A percentile compares a stretch with the other conserved stretches of the same genome.
These are phyloP conservation scores for Macropis europaea DNA, from an alignment of 2,888 invertebrate species.

Conservation along the genomic window DNA sequence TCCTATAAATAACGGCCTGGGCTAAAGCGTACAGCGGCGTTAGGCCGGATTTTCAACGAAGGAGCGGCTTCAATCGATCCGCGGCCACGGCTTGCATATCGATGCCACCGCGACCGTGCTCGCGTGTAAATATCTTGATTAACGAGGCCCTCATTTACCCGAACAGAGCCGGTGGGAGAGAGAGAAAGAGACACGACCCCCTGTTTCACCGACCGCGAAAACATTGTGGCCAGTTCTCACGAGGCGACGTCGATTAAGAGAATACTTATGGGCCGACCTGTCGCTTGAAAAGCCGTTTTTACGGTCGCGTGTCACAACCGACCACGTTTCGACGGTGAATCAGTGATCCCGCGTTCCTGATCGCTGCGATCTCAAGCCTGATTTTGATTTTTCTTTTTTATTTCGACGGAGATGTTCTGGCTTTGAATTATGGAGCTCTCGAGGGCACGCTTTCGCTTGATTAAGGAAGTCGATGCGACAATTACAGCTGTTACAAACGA, in stretches of 20 bases:
- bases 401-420: too few species aligned
- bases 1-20: constrained; percentile 69
- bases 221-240: constrained; percentile 40
- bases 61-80: constrained; percentile 66
- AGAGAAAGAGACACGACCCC: neutral
- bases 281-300: constrained; percentile 19
- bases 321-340: constrained; percentile 2
- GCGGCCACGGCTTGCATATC: constrained; percentile 65
- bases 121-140: constrained; percentile 74
- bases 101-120: constrained; percentile 65
- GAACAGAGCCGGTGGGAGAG: neutral
- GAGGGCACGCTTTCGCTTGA: too few species aligned
- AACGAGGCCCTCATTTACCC: constrained; percentile 63
- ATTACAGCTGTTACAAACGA: too few species aligned
- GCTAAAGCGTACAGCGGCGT: constrained; percentile 62
- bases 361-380: neutral
- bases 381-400: neutral
- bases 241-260: constrained; percentile 31
- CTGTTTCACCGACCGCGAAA: constrained; percentile 8
- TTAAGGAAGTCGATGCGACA: too few species aligned
- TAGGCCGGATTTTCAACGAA: constrained; percentile 65
- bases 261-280: constrained; percentile 25
- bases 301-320: neutral
- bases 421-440: too few species aligned
- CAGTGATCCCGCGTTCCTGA: constrained; percentile 7